Percentiles rank a stretch among this genome's conserved stretches.
Conservation (phyloP, 2,113 vertebrate species). For the Chrysemys picta region DNA sequence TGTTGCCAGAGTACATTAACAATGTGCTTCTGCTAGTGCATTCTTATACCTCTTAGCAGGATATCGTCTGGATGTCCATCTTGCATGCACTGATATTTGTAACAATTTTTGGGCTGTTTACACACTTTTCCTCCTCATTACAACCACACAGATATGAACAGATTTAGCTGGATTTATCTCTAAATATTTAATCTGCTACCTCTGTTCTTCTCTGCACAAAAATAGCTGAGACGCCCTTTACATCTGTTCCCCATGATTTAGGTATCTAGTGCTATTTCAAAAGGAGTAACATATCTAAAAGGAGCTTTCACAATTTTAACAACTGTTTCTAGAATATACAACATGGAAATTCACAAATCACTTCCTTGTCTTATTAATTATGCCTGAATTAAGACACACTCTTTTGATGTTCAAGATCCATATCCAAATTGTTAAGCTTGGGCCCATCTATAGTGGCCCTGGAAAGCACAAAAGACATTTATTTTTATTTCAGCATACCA, state of each 20-base stretch:
- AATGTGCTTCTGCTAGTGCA: not conserved
- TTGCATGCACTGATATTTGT: not conserved
- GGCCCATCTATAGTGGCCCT: not conserved
- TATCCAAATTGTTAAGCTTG: not conserved
- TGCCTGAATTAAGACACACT: not conserved
- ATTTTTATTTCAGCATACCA: not conserved
- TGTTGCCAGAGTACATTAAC: not conserved
- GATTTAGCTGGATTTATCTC: not conserved
- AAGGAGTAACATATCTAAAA: not conserved
- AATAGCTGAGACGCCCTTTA: not conserved
- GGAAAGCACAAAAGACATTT: not conserved
- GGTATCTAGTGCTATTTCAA: not conserved
- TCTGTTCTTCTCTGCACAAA: not conserved
- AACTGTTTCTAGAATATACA: not conserved
- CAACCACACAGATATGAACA: not conserved
- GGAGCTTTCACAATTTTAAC: not conserved
- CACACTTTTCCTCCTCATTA: not conserved
- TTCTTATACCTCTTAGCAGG: not conserved
- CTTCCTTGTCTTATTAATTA: not conserved
- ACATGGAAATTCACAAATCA: not conserved
- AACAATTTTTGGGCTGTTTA: rapidly evolving
- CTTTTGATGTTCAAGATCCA: not conserved
- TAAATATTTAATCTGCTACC: not conserved
- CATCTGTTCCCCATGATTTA: not conserved
- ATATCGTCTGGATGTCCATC: not conserved